Evolutionary conservation across 1,140 invertebrate genomes (phyloP).

Genomic region (Zeugodacus cucurbitae): DNA sequence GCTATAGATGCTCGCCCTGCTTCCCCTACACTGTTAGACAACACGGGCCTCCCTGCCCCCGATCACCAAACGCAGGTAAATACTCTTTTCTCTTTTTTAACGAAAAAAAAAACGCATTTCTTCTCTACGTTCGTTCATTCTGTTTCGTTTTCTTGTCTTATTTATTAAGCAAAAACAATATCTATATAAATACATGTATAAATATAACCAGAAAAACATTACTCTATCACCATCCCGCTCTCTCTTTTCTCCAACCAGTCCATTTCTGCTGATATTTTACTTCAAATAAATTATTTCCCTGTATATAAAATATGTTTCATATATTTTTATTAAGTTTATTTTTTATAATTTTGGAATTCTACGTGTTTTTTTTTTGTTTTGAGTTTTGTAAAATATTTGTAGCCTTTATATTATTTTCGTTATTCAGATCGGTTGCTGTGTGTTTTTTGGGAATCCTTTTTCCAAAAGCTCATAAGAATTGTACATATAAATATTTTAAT

Average conservation of each 20-base stretch:
- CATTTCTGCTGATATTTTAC: constrained; percentile 36
- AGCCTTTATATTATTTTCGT: too few relatives aligned
- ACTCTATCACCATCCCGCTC: constrained; percentile 21
- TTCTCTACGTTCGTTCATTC: constrained; percentile 44
- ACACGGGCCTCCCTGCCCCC: constrained; percentile 67
- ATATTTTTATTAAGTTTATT: too few relatives aligned
- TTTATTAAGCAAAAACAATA: constrained; percentile 51
- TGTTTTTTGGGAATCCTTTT: too few relatives aligned
- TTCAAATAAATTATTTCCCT: not conserved
- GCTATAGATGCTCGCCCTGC: constrained; percentile 69
- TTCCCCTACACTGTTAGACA: constrained; percentile 68
- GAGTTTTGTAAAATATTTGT: too few relatives aligned
- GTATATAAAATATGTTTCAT: too few relatives aligned
- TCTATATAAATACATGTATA: constrained; percentile 47
- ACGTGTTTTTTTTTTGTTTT: too few relatives aligned
- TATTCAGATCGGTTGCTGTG: too few relatives aligned
- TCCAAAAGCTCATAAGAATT: too few relatives aligned
- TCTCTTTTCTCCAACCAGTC: constrained; percentile 41
- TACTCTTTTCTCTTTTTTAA: constrained; percentile 65
- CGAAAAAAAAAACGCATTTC: constrained; percentile 47
- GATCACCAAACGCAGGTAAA: constrained; percentile 68
- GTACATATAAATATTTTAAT: too few relatives aligned
- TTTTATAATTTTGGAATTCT: too few relatives aligned
- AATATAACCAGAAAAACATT: constrained; percentile 25
- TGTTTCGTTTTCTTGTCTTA: constrained; percentile 54